Percentiles rank a stretch among this genome's conserved stretches.
These are phyloP conservation scores for Acanthurus lineatus DNA, from an alignment of 2,797 vertebrate species.

Conservation along the genomic window DNA sequence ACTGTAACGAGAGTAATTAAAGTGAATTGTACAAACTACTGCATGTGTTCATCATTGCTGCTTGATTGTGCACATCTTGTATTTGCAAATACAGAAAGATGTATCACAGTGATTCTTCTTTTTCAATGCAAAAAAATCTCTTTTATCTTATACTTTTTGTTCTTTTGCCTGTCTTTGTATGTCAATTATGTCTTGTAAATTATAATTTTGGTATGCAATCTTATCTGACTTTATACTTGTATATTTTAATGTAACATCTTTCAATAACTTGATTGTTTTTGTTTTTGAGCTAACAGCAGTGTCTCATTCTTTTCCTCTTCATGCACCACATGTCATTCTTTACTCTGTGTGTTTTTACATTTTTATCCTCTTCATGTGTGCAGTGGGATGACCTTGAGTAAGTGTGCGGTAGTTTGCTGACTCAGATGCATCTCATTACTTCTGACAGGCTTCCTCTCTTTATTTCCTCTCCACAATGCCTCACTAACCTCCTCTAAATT, in stretches of 20 bases:
- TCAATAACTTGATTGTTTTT: neutral
- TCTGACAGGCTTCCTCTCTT: constrained; percentile 13
- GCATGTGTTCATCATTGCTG: no score
- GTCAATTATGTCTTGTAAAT: neutral
- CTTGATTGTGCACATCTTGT: no score
- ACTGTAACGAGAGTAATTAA: no score
- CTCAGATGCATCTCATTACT: constrained; percentile 35
- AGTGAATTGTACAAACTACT: no score
- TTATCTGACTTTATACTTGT: neutral
- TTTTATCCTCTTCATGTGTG: constrained; percentile 46
- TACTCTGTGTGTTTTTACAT: constrained; percentile 45
- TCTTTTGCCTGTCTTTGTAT: neutral
- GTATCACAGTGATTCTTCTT: neutral
- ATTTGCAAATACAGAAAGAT: neutral
- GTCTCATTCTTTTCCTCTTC: constrained; percentile 44
- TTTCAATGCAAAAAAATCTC: no score
- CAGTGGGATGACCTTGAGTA: constrained; percentile 44
- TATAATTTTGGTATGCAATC: neutral
- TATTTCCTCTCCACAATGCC: neutral
- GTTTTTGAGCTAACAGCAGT: neutral
- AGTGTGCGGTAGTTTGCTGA: constrained; percentile 39
- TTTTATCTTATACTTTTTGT: neutral
- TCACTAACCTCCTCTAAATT: neutral
- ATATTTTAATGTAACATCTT: neutral
- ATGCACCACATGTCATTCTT: constrained; percentile 27